Evolutionary conservation across 2,888 invertebrate genomes (phyloP), one percentile per base, ranked within the genome.

Genomic region (Brachyptera risi): DNA sequence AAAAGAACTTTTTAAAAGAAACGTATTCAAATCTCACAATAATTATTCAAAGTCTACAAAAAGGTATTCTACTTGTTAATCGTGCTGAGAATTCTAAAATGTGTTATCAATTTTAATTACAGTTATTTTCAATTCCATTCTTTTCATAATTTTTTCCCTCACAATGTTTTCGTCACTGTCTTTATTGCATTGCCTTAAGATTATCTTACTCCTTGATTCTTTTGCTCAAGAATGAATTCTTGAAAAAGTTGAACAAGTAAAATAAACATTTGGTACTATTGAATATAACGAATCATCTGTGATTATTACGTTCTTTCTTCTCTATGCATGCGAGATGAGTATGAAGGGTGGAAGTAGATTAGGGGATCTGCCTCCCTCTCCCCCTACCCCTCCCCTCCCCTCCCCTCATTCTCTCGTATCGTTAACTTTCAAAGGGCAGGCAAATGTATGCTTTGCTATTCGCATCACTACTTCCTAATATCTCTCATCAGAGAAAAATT

Each of bases 401-500:
- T 19, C 19, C 57, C 23, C 27, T 9, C 21, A 47, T 31, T 60
- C 56, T 63, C 63, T 63, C 63, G 63, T 63, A 63, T 63, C 63
- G 63, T 61, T 63, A 61, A 23, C 63, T 59, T 47, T 63, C 56
- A 61, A 63, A 61, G 61, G 59, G 58, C 63, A 61, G 42, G 63
- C 59, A 61, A 63, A 63, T 63, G 63, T 61, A 58, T 62, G 62
- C 62, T 19, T 26, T 15, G 4, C 15, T 15, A 40, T 42, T 27
- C 61, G 61, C 61, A 23, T 61, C 50, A 58, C 61, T 61, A 35
- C 23, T 50, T 56, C 47, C 50, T 37, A 61, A 58, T 58, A 61
- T 58, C 50, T 58, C 57, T 61, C 61, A 58, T 58, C 57, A 58
- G 37, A 60, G 17, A 51, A 59, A 51, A 59, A 56, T 56, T 56